A percentile compares a stretch with the other conserved stretches of the same genome.
These are phyloP conservation scores for Lordiphosa mommai DNA, from an alignment of 1,140 invertebrate genomes.

Conservation along the genomic window DNA sequence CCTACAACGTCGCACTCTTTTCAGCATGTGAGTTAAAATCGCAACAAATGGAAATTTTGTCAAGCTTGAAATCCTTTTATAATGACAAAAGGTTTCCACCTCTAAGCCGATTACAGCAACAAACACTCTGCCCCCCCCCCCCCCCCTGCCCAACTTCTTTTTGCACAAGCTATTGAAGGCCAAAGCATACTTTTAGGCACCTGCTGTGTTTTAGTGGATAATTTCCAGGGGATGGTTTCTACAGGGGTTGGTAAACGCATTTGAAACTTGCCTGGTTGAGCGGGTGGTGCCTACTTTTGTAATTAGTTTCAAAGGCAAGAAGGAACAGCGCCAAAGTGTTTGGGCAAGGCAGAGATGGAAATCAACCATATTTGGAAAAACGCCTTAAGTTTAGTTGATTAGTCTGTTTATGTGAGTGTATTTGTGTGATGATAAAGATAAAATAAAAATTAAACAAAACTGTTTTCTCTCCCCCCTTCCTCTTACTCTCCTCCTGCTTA, in stretches of 20 bases:
- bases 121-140: conserved; percentile 18
- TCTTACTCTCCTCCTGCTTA: too few species aligned
- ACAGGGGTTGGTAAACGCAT: neutral
- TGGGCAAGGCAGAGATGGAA: neutral
- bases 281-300: conserved; percentile 11
- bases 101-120: conserved; percentile 72
- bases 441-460: too few species aligned
- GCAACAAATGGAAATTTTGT: conserved; percentile 76
- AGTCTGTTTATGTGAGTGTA: too few species aligned
- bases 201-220: conserved; percentile 11
- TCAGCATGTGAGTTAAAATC: conserved; percentile 21
- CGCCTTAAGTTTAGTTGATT: too few species aligned
- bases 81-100: conserved; percentile 77
- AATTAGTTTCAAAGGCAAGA: conserved; percentile 10
- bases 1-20: conserved; percentile 1
- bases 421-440: too few species aligned
- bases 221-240: neutral
- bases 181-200: conserved; percentile 29
- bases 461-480: neutral
- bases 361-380: too few species aligned
- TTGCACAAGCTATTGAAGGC: neutral
- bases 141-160: neutral
- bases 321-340: neutral
- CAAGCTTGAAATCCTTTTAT: conserved; percentile 76
- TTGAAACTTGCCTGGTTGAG: neutral